Percentiles rank a stretch among this genome's conserved stretches.
These are phyloP conservation scores for Microctonus brassicae DNA, from an alignment of 2,888 invertebrate species.

Conservation along the genomic window DNA sequence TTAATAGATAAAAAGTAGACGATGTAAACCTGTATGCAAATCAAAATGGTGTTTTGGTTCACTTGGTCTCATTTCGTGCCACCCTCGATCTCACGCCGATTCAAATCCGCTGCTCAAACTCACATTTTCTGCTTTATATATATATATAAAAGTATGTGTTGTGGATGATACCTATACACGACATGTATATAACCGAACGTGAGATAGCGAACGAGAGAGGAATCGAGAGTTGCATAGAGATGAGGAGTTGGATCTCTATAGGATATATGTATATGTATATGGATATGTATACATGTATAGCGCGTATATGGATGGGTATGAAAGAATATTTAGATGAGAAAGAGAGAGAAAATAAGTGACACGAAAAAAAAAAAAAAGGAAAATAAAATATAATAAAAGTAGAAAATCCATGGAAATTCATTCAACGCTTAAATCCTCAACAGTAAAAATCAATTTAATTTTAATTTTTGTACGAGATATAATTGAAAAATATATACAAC, in stretches of 20 bases:
- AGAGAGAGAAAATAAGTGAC: too few species aligned
- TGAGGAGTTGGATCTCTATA: conserved; percentile 32
- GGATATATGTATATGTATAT: too few species aligned
- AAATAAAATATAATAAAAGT: too few species aligned
- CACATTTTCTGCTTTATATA: conserved; percentile 17
- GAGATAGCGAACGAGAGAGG: conserved; percentile 36
- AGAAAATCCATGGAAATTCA: too few species aligned
- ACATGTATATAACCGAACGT: conserved; percentile 18
- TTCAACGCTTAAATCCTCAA: too few species aligned
- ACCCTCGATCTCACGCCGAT: neutral
- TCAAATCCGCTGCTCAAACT: neutral
- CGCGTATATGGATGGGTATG: neutral
- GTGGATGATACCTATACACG: neutral
- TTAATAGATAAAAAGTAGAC: conserved; percentile 18
- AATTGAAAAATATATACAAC: neutral
- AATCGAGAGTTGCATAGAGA: conserved; percentile 39
- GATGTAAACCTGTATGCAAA: conserved; percentile 28
- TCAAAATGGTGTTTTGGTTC: conserved; percentile 26
- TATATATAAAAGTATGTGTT: neutral
- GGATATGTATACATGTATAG: conserved; percentile 3
- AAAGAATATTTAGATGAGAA: neutral
- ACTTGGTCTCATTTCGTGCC: neutral
- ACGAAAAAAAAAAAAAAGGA: too few species aligned
- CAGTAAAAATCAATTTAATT: neutral
- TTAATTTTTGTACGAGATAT: neutral